Conservation (phyloP, 1,140 invertebrate species). For the Drosophila kurseongensis region DNA sequence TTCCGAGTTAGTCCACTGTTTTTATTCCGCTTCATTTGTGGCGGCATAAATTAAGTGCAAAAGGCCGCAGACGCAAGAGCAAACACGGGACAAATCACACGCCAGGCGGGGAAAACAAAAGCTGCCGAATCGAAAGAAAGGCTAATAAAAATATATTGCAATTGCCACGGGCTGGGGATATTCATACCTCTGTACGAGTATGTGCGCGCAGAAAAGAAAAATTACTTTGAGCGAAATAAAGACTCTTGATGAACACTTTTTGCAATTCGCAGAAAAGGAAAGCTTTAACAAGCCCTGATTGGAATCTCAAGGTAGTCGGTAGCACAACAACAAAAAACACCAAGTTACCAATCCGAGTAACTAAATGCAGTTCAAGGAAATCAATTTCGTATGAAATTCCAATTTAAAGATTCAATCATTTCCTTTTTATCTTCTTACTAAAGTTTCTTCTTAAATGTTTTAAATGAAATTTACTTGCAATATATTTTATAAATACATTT, state of each 20-base stretch:
- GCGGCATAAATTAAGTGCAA: slow-evolving; percentile 78
- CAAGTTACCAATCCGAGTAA: slow-evolving; percentile 34
- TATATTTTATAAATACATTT: too few relatives aligned
- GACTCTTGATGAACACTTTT: slow-evolving; percentile 47
- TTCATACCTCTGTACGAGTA: slow-evolving; percentile 21
- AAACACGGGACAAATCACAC: slow-evolving; percentile 53
- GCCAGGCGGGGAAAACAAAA: slow-evolving; percentile 26
- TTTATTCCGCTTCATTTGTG: slow-evolving; percentile 76
- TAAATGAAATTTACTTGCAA: too few relatives aligned
- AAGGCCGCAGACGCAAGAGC: slow-evolving; percentile 47
- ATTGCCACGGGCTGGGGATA: slow-evolving; percentile 6
- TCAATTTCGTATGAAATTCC: slow-evolving; percentile 48
- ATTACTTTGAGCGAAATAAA: slow-evolving; percentile 56
- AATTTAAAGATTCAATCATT: slow-evolving; percentile 10
- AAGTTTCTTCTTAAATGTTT: too few relatives aligned
- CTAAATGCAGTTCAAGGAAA: slow-evolving; percentile 46
- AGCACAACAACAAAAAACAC: background rate
- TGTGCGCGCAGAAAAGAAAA: slow-evolving; percentile 23
- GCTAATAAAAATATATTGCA: slow-evolving; percentile 59
- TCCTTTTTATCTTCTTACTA: background rate
- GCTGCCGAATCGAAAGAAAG: slow-evolving; percentile 39
- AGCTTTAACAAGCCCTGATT: slow-evolving; percentile 32
- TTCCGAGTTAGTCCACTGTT: slow-evolving; percentile 41
- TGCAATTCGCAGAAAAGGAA: slow-evolving; percentile 45
- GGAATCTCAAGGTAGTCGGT: slow-evolving; percentile 6